Conservation (phyloP, 2,113 vertebrate species). For the Silurus glanis region DNA sequence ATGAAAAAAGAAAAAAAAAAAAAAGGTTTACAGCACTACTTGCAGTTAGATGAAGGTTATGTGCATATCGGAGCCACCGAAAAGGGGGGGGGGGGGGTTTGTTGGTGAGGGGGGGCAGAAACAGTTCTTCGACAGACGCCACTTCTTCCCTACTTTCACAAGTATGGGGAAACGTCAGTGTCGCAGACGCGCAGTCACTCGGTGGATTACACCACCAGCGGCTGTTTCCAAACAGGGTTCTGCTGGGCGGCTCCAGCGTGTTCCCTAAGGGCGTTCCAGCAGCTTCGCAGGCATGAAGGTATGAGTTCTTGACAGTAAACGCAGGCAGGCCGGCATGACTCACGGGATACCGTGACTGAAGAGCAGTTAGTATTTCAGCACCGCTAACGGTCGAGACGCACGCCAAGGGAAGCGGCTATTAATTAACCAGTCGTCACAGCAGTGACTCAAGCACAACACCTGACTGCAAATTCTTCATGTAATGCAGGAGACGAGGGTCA, state of each 20-base stretch:
- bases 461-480: neutral
- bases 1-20: too few species aligned
- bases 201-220: conserved; percentile 59
- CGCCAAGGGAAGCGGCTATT: conserved; percentile 7
- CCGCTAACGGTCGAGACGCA: neutral
- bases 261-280: conserved; percentile 57
- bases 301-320: conserved; percentile 34
- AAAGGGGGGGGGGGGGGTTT: too few species aligned
- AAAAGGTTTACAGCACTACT: neutral
- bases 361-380: conserved; percentile 10
- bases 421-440: neutral
- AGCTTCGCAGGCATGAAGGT: conserved; percentile 54
- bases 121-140: neutral
- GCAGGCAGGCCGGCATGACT: conserved; percentile 2
- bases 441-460: neutral
- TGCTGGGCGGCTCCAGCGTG: conserved; percentile 57
- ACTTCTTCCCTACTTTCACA: conserved; percentile 12
- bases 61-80: neutral
- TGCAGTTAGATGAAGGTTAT: neutral
- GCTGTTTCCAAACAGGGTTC: conserved; percentile 60
- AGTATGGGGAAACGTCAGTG: neutral
- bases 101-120: neutral
- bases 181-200: conserved; percentile 57
- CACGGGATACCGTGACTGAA: neutral
- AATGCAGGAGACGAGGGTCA: neutral